A percentile compares a stretch with the other conserved stretches of the same genome.
Conservation (phyloP, 2,113 vertebrate species). For the Mirounga angustirostris region DNA sequence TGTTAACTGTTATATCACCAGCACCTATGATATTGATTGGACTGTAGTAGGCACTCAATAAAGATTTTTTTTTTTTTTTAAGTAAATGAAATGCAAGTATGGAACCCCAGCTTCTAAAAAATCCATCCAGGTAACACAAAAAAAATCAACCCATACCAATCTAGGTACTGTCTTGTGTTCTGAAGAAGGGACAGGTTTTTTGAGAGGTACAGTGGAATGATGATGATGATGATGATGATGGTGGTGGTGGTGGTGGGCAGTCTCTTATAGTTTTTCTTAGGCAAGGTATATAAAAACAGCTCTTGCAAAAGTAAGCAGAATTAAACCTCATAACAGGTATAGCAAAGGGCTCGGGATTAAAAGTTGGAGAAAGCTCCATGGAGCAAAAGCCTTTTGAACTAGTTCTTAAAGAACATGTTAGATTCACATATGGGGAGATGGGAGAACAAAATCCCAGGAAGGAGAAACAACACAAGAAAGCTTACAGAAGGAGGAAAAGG, state of each 20-base stretch:
- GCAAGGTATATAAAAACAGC: neutral
- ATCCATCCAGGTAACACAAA: neutral
- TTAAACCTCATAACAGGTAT: neutral
- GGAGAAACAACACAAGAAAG: neutral
- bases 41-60: neutral
- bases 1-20: neutral
- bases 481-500: neutral
- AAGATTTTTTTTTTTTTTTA: neutral
- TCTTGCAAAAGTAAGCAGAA: neutral
- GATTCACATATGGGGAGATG: neutral
- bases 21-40: neutral
- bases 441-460: neutral
- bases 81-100: neutral
- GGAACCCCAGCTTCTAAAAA: neutral
- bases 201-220: neutral
- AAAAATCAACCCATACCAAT: neutral
- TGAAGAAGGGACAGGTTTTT: neutral
- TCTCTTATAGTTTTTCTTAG: neutral
- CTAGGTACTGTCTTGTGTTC: neutral
- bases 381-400: neutral
- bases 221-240: neutral
- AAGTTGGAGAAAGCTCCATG: neutral
- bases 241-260: too few relatives aligned
- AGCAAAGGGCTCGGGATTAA: neutral
- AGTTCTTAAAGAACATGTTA: neutral